These are phyloP conservation scores for Megaceryle alcyon DNA, from an alignment of 2,797 vertebrate genomes.

Conservation along the genomic window DNA sequence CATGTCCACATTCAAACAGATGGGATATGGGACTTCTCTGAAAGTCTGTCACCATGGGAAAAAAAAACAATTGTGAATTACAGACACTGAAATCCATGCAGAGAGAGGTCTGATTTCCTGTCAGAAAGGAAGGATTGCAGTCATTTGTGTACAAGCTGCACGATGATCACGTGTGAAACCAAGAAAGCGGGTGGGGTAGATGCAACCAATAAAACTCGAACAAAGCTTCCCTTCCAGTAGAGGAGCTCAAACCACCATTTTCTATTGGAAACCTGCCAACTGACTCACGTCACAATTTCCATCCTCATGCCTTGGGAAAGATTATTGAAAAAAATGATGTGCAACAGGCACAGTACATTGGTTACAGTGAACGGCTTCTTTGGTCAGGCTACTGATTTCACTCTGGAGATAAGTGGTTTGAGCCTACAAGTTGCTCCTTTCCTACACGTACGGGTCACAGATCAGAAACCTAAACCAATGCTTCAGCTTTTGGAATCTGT, in stretches of 20 bases:
- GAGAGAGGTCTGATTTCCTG: background rate
- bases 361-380: background rate
- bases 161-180: background rate
- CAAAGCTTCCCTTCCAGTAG: background rate
- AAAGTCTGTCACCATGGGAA: background rate
- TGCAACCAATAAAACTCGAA: background rate
- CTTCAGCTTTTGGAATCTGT: background rate
- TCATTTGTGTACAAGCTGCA: background rate
- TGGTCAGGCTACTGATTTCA: background rate
- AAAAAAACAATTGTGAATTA: background rate
- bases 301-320: background rate
- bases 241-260: background rate
- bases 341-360: background rate
- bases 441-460: background rate
- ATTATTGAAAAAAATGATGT: background rate
- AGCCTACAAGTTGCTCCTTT: background rate
- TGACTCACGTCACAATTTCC: background rate
- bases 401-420: background rate
- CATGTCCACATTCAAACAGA: background rate
- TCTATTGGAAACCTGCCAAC: rapidly evolving
- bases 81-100: background rate
- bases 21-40: background rate
- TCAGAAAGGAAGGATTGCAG: background rate
- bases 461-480: background rate
- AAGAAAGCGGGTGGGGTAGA: background rate